Conservation (phyloP, 2,888 invertebrate genomes). For the Diplazon laetatorius region DNA sequence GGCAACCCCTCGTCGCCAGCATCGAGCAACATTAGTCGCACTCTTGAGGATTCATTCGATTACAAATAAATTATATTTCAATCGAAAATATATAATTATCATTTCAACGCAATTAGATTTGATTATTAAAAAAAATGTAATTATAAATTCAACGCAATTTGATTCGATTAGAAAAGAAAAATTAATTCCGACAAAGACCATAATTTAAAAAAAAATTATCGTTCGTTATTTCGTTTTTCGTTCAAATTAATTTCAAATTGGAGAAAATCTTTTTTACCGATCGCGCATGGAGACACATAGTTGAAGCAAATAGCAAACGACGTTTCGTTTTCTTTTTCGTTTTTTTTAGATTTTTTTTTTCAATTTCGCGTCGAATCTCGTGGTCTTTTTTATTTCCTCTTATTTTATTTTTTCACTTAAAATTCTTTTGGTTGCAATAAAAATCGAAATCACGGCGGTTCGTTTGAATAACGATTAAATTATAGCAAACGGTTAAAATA, state of each 20-base stretch:
- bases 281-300: constrained; percentile 42
- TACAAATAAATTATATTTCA: background rate
- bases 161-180: background rate
- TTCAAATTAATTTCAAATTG: background rate
- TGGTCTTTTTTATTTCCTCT: constrained; percentile 22
- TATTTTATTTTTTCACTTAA: no score
- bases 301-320: constrained; percentile 61
- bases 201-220: no score
- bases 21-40: constrained; percentile 39
- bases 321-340: background rate
- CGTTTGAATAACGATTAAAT: constrained; percentile 23
- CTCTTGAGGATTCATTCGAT: constrained; percentile 2
- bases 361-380: constrained; percentile 15
- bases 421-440: constrained; percentile 33
- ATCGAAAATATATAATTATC: background rate
- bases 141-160: background rate
- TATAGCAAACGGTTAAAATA: constrained; percentile 31
- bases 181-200: background rate
- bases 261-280: constrained; percentile 1
- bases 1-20: constrained; percentile 54
- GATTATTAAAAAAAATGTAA: background rate
- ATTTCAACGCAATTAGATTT: background rate
- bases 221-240: no score
- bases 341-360: constrained; percentile 25
- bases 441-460: constrained; percentile 30